Evolutionary conservation across 2,113 vertebrate genomes (phyloP), one percentile per base, ranked within the genome.

Genomic region (Petrocephalus zakoni): DNA sequence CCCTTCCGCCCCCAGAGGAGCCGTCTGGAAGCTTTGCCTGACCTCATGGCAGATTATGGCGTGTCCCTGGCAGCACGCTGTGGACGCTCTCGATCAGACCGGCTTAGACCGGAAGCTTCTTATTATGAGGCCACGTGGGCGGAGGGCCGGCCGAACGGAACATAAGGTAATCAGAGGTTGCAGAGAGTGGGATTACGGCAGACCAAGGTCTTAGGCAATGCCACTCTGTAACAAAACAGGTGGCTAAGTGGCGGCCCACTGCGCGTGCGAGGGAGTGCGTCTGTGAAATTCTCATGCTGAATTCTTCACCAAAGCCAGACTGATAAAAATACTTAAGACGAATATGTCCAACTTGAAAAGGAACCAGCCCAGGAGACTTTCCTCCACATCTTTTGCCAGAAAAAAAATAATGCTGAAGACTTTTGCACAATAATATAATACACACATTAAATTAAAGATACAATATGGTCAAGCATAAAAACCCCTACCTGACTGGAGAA

Each of bases 41-140:
- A 53, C 64, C 87, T 87, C 87, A 90, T 29, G 37, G 55, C 52
- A 88, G 84, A 82, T 90, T 87, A 81, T 19, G 61, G 85, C 61
- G 42, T 68, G 78, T 89, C 29, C 81, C 42, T 15, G 55, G 61
- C 29, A 58, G 86, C 17, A 55, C 5, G 7, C 86, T 9, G 55
- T 49, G 88, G 21, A 37, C 25, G 47, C 47, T 15, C 7, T 29
- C 42, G 56, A 75, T 55, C 53, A 75, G 81, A 56, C 88, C 15
- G 34, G 88, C 86, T 87, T 81, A 87, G 81, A 84, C 85, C 61
- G 85, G 34, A 53, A 87, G 87, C 58, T 64, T 81, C 68, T 88
- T 64, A 68, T 64, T 55, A 25, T 47, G 87, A 47, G 19, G 22
- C 6, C 9, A 56, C 25, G 55, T 53, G 78, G 56, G 86, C 34